Evolutionary conservation across 2,888 invertebrate genomes (phyloP).

Genomic region (Marasmarcha lunaedactyla): DNA sequence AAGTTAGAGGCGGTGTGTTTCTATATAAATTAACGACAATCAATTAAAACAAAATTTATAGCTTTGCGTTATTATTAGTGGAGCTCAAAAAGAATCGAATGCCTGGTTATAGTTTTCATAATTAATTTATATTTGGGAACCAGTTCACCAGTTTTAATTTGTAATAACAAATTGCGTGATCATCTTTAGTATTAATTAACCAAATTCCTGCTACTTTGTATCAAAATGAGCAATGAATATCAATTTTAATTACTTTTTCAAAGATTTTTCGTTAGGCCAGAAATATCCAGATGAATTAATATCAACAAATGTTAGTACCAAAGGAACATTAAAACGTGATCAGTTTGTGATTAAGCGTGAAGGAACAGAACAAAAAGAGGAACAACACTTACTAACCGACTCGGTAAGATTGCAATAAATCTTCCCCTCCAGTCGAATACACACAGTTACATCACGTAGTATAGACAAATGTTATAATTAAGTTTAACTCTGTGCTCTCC

Average conservation of each 20-base stretch:
- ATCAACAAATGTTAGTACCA: constrained; percentile 26
- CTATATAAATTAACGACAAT: constrained; percentile 52
- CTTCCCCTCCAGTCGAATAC: constrained; percentile 28
- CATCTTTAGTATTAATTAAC: not conserved
- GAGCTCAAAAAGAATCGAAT: constrained; percentile 29
- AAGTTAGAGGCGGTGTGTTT: constrained; percentile 41
- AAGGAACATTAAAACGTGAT: constrained; percentile 53
- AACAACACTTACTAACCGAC: constrained; percentile 49
- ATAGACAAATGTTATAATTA: constrained; percentile 65
- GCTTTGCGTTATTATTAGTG: constrained; percentile 30
- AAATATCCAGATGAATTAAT: not conserved
- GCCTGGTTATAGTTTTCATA: constrained; percentile 43
- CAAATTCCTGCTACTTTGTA: not conserved
- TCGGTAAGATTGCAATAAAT: constrained; percentile 60
- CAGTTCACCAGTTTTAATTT: constrained; percentile 22
- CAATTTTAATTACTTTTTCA: no score
- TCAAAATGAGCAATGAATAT: not conserved
- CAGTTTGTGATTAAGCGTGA: constrained; percentile 57
- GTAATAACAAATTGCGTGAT: not conserved
- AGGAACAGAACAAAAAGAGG: constrained; percentile 54
- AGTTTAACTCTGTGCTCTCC: constrained; percentile 31
- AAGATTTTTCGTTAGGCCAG: not conserved
- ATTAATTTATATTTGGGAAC: constrained; percentile 42
- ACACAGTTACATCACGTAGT: constrained; percentile 42
- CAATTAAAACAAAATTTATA: constrained; percentile 54